Base-by-base conservation (phyloP, 1,140 invertebrate species). In the Caenorhabditis remanei region DNA sequence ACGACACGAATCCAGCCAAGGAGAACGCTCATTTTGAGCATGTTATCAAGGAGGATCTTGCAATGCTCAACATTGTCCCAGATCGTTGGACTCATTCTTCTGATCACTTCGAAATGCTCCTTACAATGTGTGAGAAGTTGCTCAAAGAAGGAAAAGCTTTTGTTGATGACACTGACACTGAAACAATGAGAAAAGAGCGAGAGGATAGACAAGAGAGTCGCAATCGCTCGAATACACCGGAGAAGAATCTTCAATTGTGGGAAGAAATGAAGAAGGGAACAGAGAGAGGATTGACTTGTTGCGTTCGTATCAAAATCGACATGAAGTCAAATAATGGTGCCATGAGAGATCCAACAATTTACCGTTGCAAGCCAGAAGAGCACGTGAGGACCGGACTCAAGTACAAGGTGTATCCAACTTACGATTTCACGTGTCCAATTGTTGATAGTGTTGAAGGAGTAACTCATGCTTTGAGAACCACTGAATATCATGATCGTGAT, bases 371-470 rank as follows among this genome's bases (percentile, higher is more conserved):
- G 93, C 95, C 95, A 87, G 97, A 99, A 93, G 93, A 95, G 13
- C 98, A 99, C 95, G 96, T 97, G 2, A 94, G 96, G 50, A 99
- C 97, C 63, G 97, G 97, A 84, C 95, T 94, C 41, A 97, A 98
- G 94, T 99, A 99, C 94, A 99, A 98, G 96, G 97, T 98, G 5
- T 99, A 99, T 94, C 98, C 98, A 43, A 99, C 98, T 0, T 99
- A 99, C 92, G 98, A 99, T 94, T 99, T 99, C 94, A 97, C 98
- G 1, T 99, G 98, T 93, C 98, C 98, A 5, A 98, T 99, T 92
- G 98, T 99, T 4, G 98, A 99, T 93, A 96, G 96, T 75, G 94
- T 99, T 71, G 98, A 99, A 94, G 96, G 96, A 85, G 97, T 99
- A 8, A 99, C 98, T 0, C 98, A 99, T 93, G 96, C 97, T 6